These are phyloP conservation scores for Dipodomys stephensi DNA, from an alignment of 2,113 vertebrate species.

Conservation along the genomic window DNA sequence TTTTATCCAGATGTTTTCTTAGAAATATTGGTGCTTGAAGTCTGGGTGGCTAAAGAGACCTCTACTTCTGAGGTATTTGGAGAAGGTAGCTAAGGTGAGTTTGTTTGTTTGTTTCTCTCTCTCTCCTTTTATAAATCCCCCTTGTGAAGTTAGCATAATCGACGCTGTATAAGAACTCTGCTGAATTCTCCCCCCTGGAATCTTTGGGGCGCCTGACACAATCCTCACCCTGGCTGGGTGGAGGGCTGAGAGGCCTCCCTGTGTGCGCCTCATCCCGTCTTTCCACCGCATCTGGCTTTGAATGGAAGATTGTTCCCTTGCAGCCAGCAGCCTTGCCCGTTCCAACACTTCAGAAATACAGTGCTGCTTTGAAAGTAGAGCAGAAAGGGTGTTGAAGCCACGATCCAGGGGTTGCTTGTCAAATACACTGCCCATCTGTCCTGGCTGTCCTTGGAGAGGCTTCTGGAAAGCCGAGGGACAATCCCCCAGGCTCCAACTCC, in stretches of 20 bases:
- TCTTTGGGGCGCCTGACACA: constrained; percentile 59
- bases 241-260: constrained; percentile 63
- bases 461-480: background rate
- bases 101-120: no score
- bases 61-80: constrained; percentile 3
- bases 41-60: background rate
- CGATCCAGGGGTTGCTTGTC: constrained; percentile 67
- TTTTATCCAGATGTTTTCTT: constrained; percentile 71
- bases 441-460: background rate
- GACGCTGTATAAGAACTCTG: constrained; percentile 56
- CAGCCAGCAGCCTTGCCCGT: constrained; percentile 74
- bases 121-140: constrained; percentile 24
- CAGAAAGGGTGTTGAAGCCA: constrained; percentile 52
- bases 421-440: constrained; percentile 75
- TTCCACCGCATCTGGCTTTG: constrained; percentile 71
- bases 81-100: constrained; percentile 62
- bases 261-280: constrained; percentile 51
- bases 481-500: background rate
- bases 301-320: constrained; percentile 78
- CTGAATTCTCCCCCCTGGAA: constrained; percentile 63
- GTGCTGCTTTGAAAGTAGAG: constrained; percentile 74
- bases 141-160: constrained; percentile 66
- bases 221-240: constrained; percentile 47
- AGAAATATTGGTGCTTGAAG: constrained; percentile 57
- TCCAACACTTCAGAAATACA: constrained; percentile 79